Evolutionary conservation across 2,113 vertebrate genomes (phyloP).

Genomic region (Asarcornis scutulata): DNA sequence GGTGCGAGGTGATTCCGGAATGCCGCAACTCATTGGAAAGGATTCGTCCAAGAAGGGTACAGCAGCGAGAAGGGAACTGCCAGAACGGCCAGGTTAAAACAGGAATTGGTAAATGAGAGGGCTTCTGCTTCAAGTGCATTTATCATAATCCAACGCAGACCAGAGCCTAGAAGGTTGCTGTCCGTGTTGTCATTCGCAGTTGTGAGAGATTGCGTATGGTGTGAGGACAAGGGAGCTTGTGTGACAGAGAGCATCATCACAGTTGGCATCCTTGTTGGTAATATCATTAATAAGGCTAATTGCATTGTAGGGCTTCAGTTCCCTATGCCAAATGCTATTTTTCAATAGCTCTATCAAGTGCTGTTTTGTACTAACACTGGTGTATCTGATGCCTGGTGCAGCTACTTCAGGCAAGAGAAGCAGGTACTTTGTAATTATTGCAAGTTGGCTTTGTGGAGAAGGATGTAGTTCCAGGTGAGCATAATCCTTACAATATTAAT

Average conservation of each 20-base stretch:
- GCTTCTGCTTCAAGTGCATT: not conserved
- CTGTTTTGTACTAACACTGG: not conserved
- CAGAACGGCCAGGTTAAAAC: not conserved
- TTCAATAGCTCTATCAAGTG: not conserved
- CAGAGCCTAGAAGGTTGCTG: not conserved
- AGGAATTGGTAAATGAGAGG: not conserved
- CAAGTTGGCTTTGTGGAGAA: not conserved
- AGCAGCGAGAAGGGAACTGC: not conserved
- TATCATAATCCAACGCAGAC: not conserved
- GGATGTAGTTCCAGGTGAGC: constrained; percentile 4
- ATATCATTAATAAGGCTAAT: constrained; percentile 11
- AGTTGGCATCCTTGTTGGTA: not conserved
- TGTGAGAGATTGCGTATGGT: not conserved
- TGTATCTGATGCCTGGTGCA: not conserved
- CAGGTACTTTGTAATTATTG: not conserved
- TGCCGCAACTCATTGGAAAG: not conserved
- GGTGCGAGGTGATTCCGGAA: not conserved
- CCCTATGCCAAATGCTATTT: not conserved
- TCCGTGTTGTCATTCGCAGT: not conserved
- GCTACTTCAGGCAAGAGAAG: not conserved
- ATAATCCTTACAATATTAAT: constrained; percentile 24
- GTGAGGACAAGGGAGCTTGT: not conserved
- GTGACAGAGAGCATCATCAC: not conserved
- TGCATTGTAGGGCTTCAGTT: constrained; percentile 1
- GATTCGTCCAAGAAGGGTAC: not conserved